Percentiles rank a stretch among this genome's conserved stretches.
These are phyloP conservation scores for Drosophila hamatofila DNA, from an alignment of 2,888 invertebrate species.

Conservation along the genomic window DNA sequence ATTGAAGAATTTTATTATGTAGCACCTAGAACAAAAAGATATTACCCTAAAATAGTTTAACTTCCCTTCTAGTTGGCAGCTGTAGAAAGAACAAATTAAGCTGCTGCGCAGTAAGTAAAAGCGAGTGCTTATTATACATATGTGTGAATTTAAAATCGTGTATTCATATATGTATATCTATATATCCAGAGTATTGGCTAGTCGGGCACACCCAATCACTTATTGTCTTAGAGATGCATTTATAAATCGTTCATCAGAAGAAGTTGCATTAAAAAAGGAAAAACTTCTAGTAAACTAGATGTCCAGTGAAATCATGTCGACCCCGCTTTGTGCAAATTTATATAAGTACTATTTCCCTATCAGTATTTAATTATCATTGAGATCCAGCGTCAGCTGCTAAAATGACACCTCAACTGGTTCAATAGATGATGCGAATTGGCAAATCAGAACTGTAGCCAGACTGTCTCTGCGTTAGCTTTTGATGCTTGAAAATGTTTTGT, in stretches of 20 bases:
- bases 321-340: constrained; percentile 3
- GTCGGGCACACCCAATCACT: not conserved
- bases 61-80: not conserved
- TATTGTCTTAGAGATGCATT: not conserved
- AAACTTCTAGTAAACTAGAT: not conserved
- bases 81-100: not conserved
- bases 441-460: not conserved
- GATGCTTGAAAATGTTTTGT: not conserved
- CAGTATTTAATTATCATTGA: constrained; percentile 8
- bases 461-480: not conserved
- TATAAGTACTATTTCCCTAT: not conserved
- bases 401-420: not conserved
- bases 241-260: not conserved
- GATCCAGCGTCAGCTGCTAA: not conserved
- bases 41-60: not conserved
- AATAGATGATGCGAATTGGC: not conserved
- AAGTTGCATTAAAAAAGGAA: not conserved
- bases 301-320: not conserved
- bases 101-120: not conserved
- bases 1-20: not conserved
- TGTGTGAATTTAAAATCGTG: not conserved
- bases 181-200: not conserved
- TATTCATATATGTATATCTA: not conserved
- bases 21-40: too few relatives aligned
- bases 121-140: not conserved